A percentile compares a stretch with the other conserved stretches of the same genome.
phyloP scores from a whole-genome alignment of 2,797 vertebrate species.

The Ibycter americanus region DNA sequence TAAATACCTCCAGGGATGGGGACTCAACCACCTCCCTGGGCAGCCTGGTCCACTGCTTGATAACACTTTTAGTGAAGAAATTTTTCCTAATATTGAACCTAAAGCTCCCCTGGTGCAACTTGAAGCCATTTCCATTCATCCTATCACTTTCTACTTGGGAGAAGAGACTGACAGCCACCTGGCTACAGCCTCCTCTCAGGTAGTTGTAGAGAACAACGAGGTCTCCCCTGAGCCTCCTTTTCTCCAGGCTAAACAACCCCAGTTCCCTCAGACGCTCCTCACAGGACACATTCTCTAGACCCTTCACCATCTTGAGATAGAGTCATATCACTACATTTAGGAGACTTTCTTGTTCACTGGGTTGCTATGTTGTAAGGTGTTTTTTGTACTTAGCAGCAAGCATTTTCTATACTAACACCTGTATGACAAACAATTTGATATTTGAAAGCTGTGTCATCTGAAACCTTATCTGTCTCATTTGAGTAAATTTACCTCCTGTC shows the following conservation, averaged over 20 bases:
- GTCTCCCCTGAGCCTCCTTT: background rate
- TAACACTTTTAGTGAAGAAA: background rate
- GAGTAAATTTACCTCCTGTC: slow-evolving; percentile 11
- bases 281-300: background rate
- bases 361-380: background rate
- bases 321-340: background rate
- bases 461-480: slow-evolving; percentile 22
- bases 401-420: background rate
- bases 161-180: background rate
- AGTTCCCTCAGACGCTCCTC: background rate
- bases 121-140: background rate
- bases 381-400: background rate
- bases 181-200: background rate
- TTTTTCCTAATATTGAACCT: background rate
- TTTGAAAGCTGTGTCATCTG: slow-evolving; percentile 42
- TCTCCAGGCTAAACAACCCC: background rate
- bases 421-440: slow-evolving; percentile 20
- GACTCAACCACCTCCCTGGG: background rate
- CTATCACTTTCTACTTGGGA: background rate
- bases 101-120: background rate
- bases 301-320: background rate
- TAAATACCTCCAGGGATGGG: background rate
- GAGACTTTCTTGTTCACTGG: background rate
- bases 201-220: background rate
- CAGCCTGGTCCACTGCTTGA: background rate